A percentile compares a stretch with the other conserved stretches of the same genome.
Conservation (phyloP, 2,113 vertebrate species). For the Tapirus terrestris region DNA sequence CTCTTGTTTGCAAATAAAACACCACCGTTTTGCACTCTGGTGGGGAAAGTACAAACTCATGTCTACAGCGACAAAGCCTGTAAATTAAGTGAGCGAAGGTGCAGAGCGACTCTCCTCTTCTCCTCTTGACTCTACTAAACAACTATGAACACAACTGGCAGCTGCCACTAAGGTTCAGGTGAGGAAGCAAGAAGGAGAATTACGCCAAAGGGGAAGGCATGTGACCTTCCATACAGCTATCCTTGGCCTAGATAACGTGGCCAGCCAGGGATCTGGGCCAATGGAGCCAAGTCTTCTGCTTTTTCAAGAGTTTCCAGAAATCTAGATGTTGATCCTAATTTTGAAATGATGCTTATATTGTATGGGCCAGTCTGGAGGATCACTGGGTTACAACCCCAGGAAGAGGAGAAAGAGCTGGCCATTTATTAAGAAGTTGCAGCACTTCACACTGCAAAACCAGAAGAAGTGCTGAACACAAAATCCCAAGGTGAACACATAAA, state of each 20-base stretch:
- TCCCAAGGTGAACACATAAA: neutral
- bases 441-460: neutral
- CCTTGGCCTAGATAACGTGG: rapidly evolving
- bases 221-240: neutral
- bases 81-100: neutral
- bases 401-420: neutral
- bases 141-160: neutral
- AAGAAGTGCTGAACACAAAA: neutral
- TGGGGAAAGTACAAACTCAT: neutral
- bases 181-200: neutral
- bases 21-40: neutral
- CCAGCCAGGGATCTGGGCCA: neutral
- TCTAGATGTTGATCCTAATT: neutral
- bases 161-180: neutral
- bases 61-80: neutral
- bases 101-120: neutral
- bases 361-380: neutral
- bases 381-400: neutral
- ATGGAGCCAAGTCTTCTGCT: neutral
- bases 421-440: neutral
- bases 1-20: neutral
- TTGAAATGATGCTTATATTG: neutral
- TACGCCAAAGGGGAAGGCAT: neutral
- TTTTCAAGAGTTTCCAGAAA: neutral
- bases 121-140: neutral